Percentiles rank a stretch among this genome's conserved stretches.
Evolutionary conservation across 2,888 invertebrate genomes (phyloP).

Genomic region (Lochmaea capreae): DNA sequence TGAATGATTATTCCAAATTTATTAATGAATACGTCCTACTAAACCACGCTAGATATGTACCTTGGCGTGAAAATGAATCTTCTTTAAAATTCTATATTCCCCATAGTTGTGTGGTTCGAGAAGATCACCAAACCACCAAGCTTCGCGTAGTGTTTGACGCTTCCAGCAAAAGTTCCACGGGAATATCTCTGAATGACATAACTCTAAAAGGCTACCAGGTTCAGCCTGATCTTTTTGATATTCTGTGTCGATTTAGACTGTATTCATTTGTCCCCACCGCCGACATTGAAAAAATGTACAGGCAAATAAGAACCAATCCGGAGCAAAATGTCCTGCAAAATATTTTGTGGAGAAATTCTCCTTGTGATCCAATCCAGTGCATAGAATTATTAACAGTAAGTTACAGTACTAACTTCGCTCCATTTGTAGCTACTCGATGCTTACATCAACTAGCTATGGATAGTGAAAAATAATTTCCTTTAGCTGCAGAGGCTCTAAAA

Average conservation of each 20-base stretch:
- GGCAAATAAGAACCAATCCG: too few relatives aligned
- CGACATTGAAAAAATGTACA: too few relatives aligned
- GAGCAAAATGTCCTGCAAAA: too few relatives aligned
- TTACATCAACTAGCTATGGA: constrained; percentile 21
- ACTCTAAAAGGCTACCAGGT: constrained; percentile 4
- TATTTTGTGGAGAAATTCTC: not conserved
- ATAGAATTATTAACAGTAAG: constrained; percentile 7
- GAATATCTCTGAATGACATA: not conserved
- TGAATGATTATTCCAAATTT: constrained; percentile 2
- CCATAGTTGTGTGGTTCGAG: constrained; percentile 9
- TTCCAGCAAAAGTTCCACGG: constrained; percentile 3
- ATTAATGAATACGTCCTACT: constrained; percentile 8
- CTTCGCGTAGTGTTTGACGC: not conserved
- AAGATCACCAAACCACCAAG: constrained; percentile 3
- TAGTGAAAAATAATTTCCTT: constrained; percentile 14
- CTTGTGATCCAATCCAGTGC: not conserved
- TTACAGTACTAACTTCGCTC: not conserved
- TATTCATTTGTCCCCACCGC: not conserved
- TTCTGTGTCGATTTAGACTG: not conserved
- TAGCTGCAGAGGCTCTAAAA: constrained; percentile 3
- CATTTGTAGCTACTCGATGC: constrained; percentile 19
- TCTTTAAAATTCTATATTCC: constrained; percentile 1
- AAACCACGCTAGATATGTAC: not conserved
- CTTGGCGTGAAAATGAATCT: not conserved
- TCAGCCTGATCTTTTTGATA: not conserved